Evolutionary conservation across 2,888 invertebrate species (phyloP).

Genomic region (Siphlonurus alternatus): DNA sequence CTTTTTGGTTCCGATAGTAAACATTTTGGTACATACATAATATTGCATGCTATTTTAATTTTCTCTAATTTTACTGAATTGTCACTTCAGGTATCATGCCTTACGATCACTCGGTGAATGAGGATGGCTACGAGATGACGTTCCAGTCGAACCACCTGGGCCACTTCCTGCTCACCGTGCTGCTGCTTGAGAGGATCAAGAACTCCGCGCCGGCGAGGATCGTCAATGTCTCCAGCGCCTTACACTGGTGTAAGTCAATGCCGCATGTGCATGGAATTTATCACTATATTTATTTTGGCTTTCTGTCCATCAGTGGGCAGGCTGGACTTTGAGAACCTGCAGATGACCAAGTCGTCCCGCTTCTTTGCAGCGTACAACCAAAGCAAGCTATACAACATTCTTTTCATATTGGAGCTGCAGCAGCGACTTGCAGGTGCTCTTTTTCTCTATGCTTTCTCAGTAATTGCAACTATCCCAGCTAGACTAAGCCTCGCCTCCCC

Average conservation of each 20-base stretch:
- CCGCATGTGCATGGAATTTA: neutral
- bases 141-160: slow-evolving; percentile 32
- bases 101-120: slow-evolving; percentile 22
- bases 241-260: slow-evolving; percentile 6
- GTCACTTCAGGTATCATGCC: slow-evolving; percentile 8
- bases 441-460: too few species aligned
- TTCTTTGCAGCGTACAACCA: slow-evolving; percentile 17
- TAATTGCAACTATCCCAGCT: too few species aligned
- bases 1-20: too few species aligned
- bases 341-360: slow-evolving; percentile 8
- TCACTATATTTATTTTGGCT: neutral
- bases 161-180: slow-evolving; percentile 31
- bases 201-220: slow-evolving; percentile 17
- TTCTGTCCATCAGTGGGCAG: slow-evolving; percentile 14
- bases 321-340: slow-evolving; percentile 16
- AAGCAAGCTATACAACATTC: slow-evolving; percentile 23
- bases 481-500: too few species aligned
- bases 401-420: slow-evolving; percentile 21
- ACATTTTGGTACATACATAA: too few species aligned
- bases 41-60: too few species aligned
- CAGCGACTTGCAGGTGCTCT: slow-evolving; percentile 6
- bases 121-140: slow-evolving; percentile 38
- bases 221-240: slow-evolving; percentile 9
- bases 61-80: too few species aligned
- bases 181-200: slow-evolving; percentile 26